A percentile compares a stretch with the other conserved stretches of the same genome.
These are phyloP conservation scores for Dinocampus coccinellae DNA, from an alignment of 2,888 invertebrate species.

Conservation along the genomic window DNA sequence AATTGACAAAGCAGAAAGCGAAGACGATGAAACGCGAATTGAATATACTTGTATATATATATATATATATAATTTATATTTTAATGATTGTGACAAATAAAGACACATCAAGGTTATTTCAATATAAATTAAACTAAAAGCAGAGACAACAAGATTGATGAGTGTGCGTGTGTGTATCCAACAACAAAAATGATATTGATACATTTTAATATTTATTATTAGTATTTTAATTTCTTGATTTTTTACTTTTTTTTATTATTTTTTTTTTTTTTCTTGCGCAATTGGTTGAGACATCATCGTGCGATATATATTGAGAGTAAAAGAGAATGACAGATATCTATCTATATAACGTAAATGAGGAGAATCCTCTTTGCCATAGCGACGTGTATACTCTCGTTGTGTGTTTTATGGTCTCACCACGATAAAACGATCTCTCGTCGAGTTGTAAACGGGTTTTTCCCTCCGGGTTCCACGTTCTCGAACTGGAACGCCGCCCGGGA, in stretches of 20 bases:
- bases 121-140: background rate
- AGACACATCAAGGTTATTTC: conserved; percentile 1
- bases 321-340: conserved; percentile 10
- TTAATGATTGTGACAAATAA: background rate
- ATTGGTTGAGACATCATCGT: background rate
- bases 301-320: background rate
- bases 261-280: background rate
- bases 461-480: conserved; percentile 32
- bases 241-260: background rate
- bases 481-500: conserved; percentile 32
- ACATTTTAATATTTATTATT: no score
- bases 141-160: conserved; percentile 1
- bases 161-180: background rate
- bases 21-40: background rate
- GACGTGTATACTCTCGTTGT: conserved; percentile 26
- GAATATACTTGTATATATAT: background rate
- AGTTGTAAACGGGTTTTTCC: conserved; percentile 53
- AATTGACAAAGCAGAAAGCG: background rate
- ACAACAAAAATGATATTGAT: background rate
- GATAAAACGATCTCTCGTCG: conserved; percentile 48
- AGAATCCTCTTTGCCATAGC: conserved; percentile 13
- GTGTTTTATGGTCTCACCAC: conserved; percentile 48
- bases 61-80: background rate
- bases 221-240: background rate
- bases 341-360: conserved; percentile 13